Percentiles rank a stretch among this genome's conserved stretches.
Evolutionary conservation across 2,888 invertebrate genomes (phyloP).

Genomic region (Augochlorella aurata): DNA sequence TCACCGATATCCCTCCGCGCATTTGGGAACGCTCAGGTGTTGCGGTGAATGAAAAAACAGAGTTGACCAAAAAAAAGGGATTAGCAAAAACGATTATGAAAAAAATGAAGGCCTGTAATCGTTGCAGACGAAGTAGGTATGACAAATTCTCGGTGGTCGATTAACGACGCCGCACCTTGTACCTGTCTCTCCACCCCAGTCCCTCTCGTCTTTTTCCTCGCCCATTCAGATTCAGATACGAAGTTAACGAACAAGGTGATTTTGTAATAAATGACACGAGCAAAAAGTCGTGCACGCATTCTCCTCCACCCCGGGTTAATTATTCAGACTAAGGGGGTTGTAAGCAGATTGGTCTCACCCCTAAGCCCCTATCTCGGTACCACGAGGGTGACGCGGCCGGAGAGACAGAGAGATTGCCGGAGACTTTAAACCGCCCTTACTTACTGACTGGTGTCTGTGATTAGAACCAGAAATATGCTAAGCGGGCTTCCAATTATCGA

Average conservation of each 20-base stretch:
- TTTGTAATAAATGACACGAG: slow-evolving; percentile 78
- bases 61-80: background rate
- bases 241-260: slow-evolving; percentile 79
- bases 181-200: slow-evolving; percentile 61
- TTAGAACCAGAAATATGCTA: slow-evolving; percentile 78
- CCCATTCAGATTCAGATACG: slow-evolving; percentile 77
- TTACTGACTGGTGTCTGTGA: slow-evolving; percentile 75
- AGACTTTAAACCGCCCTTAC: slow-evolving; percentile 77
- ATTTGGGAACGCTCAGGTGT: slow-evolving; percentile 63
- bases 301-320: slow-evolving; percentile 76
- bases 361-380: slow-evolving; percentile 76
- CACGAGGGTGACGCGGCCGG: slow-evolving; percentile 69
- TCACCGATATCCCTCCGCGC: slow-evolving; percentile 43
- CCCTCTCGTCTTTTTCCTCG: slow-evolving; percentile 35
- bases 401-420: slow-evolving; percentile 63
- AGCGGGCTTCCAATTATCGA: slow-evolving; percentile 75
- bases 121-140: slow-evolving; percentile 37
- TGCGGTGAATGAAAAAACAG: slow-evolving; percentile 35
- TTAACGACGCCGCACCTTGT: slow-evolving; percentile 58
- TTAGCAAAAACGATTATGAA: slow-evolving; percentile 10
- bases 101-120: slow-evolving; percentile 26
- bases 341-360: slow-evolving; percentile 81
- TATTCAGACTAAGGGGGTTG: slow-evolving; percentile 81
- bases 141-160: slow-evolving; percentile 71
- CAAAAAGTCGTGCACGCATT: slow-evolving; percentile 74